Evolutionary conservation across 2,888 invertebrate genomes (phyloP).

Genomic region (Tetanocera ferruginea): DNA sequence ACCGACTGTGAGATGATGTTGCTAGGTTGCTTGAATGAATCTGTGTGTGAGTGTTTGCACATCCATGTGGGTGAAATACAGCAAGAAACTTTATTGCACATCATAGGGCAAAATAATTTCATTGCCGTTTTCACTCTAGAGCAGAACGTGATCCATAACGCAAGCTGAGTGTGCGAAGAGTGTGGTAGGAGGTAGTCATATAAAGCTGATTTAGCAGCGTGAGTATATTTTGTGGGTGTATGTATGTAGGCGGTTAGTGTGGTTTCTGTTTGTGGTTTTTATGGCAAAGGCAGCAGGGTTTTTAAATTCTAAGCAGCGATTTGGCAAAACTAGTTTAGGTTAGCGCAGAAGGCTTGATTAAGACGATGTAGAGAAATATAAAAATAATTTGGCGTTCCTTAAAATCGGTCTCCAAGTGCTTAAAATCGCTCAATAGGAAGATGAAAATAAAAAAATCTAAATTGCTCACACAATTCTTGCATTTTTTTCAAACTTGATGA

Average conservation of each 20-base stretch:
- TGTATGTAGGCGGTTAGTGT: not conserved
- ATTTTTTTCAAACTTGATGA: too few species aligned
- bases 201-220: not conserved
- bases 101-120: conserved; percentile 50
- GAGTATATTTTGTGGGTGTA: not conserved
- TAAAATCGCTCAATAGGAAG: too few species aligned
- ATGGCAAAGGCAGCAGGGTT: not conserved
- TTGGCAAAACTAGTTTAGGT: not conserved
- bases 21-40: not conserved
- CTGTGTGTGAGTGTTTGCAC: conserved; percentile 17
- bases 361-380: too few species aligned
- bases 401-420: too few species aligned
- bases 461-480: too few species aligned
- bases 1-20: conserved; percentile 9
- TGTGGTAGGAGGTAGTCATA: not conserved
- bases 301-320: not conserved
- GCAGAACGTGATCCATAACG: not conserved
- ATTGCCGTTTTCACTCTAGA: conserved; percentile 43
- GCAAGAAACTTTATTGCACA: conserved; percentile 45
- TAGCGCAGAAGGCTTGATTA: too few species aligned
- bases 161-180: not conserved
- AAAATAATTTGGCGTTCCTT: too few species aligned
- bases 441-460: too few species aligned
- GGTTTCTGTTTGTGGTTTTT: not conserved
- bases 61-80: conserved; percentile 26